Base-by-base conservation (phyloP, 64 coral and sea anemone genomes). In the Trachythela sp. region DNA sequence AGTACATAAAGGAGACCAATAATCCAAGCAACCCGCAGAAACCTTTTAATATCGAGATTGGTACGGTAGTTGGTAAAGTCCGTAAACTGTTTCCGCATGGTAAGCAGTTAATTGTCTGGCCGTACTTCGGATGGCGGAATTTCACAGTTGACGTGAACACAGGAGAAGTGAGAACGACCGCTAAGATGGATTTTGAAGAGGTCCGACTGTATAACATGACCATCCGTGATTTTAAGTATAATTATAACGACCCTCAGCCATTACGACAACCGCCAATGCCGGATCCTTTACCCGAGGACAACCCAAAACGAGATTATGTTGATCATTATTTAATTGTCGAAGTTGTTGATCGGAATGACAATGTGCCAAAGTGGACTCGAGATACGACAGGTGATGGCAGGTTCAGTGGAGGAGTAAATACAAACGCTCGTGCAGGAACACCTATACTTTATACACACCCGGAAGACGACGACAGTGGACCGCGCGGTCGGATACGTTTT, bases 271-370 rank as follows among this genome's bases (percentile, higher is more conserved):
- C 75, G 8, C 75, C 75, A 35, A 13, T 34, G 33, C 75, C 75
- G 0, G 4, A 30, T 39, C 75, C 75, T 34, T 8, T 10, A 80
- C 15, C 15, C 26, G 24, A 20, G 26, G 56, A 20, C 8, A 18
- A 64, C 1, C 20, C 20, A 27, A 5, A 80, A 35, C 20, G 33
- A 13, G 15, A 80, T 80, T 80, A 80, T 80, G 75, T 80, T 37
- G 75, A 80, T 30, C 75, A 80, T 35, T 80, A 80, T 29, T 18
- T 80, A 17, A 80, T 80, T 6, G 75, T 80, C 10, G 75, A 80
- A 80, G 32, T 80, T 80, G 75, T 80, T 80, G 75, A 80, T 39
- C 37, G 31, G 15, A 80, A 80, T 80, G 75, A 80, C 75, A 30
- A 80, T 30, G 0, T 0, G 0, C 75, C 75, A 10, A 15, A 37